These are phyloP conservation scores for Oscheius sp. DNA, from an alignment of 2,888 invertebrate species.

Conservation along the genomic window DNA sequence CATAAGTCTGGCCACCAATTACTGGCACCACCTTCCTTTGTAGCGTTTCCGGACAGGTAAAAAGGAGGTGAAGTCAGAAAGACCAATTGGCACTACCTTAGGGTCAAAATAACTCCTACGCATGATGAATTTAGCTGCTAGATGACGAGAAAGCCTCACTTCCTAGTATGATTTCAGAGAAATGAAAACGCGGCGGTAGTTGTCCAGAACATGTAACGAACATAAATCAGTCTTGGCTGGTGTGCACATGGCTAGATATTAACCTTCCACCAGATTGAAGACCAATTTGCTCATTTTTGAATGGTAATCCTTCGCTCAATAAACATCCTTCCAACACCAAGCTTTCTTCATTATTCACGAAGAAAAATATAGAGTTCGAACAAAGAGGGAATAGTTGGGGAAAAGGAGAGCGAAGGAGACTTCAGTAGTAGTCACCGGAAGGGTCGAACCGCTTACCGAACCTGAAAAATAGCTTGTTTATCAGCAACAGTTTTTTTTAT, in stretches of 20 bases:
- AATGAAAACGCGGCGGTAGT: too few relatives aligned
- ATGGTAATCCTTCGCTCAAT: too few relatives aligned
- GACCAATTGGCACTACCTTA: conserved; percentile 24
- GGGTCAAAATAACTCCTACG: conserved; percentile 34
- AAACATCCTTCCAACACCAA: conserved; percentile 23
- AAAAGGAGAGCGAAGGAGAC: background rate
- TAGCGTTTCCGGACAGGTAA: conserved; percentile 24
- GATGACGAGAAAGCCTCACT: background rate
- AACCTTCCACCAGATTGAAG: too few relatives aligned
- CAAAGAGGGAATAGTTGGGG: conserved; percentile 2
- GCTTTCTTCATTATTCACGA: conserved; percentile 26
- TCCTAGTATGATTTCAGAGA: background rate
- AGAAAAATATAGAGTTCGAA: background rate
- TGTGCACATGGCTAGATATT: too few relatives aligned
- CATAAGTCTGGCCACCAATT: conserved; percentile 24
- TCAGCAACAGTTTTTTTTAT: conserved; percentile 41
- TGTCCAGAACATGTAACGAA: too few relatives aligned
- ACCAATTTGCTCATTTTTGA: too few relatives aligned
- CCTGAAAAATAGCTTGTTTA: conserved; percentile 37
- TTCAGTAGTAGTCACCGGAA: conserved; percentile 45
- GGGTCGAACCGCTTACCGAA: conserved; percentile 56
- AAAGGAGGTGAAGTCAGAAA: conserved; percentile 28
- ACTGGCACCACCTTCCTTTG: conserved; percentile 28
- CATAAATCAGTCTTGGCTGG: too few relatives aligned
- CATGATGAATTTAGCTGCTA: background rate